Conservation (phyloP, 2,797 vertebrate species). For the Fistularia commersonii region DNA sequence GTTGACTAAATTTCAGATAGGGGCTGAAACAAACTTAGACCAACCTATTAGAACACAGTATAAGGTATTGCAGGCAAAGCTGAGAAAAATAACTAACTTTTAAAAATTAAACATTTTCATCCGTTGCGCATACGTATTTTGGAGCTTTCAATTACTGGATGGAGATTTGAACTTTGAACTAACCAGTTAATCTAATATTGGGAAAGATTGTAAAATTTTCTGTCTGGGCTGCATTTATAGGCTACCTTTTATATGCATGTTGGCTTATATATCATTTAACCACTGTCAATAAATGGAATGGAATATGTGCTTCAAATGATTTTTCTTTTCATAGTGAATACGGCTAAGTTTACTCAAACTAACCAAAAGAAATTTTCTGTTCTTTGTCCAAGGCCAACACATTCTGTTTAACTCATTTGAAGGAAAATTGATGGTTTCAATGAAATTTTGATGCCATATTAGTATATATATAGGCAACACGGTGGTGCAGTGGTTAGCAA, state of each 20-base stretch:
- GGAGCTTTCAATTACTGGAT: constrained; percentile 57
- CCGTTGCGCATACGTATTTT: constrained; percentile 23
- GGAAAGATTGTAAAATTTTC: constrained; percentile 48
- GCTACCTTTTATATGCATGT: constrained; percentile 24
- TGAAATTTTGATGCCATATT: too few species aligned
- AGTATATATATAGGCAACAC: too few species aligned
- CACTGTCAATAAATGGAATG: constrained; percentile 61
- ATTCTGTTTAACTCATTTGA: constrained; percentile 34
- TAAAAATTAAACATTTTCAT: constrained; percentile 11
- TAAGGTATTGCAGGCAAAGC: too few species aligned
- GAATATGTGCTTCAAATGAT: constrained; percentile 52
- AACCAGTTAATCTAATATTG: constrained; percentile 58
- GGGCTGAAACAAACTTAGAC: constrained; percentile 41
- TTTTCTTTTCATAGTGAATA: constrained; percentile 62
- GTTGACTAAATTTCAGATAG: constrained; percentile 50
- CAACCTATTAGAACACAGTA: background rate
- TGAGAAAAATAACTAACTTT: background rate
- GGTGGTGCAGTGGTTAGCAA: too few species aligned
- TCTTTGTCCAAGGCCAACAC: constrained; percentile 49
- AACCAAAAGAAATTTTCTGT: constrained; percentile 38
- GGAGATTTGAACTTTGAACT: constrained; percentile 61
- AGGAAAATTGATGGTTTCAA: constrained; percentile 25
- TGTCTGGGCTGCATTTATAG: constrained; percentile 57
- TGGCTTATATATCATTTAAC: constrained; percentile 15
- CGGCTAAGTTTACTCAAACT: constrained; percentile 46